Conservation (phyloP, 2,113 vertebrate genomes). For the Numida meleagris region DNA sequence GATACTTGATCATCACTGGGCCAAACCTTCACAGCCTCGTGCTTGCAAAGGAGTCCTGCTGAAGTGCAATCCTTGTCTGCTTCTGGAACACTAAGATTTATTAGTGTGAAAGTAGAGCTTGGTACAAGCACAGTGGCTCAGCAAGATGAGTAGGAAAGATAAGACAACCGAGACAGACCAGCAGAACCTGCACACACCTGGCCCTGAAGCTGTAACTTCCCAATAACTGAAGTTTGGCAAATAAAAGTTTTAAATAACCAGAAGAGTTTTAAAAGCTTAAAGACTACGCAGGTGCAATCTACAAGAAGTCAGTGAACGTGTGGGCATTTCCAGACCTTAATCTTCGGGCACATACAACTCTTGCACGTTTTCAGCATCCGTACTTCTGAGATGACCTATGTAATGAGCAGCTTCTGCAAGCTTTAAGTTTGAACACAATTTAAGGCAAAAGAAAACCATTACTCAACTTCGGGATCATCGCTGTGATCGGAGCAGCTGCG, state of each 20-base stretch:
- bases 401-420: fast-evolving
- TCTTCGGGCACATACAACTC: background rate
- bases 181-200: background rate
- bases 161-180: background rate
- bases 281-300: background rate
- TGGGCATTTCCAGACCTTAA: background rate
- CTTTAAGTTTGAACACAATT: background rate
- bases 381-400: background rate
- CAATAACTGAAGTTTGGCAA: fast-evolving
- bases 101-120: background rate
- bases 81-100: background rate
- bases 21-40: background rate
- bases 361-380: background rate
- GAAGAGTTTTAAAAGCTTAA: background rate
- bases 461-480: background rate
- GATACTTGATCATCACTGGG: constrained; percentile 74
- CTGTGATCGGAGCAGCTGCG: background rate
- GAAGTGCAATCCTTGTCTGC: background rate
- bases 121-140: background rate
- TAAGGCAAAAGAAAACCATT: background rate
- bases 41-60: background rate
- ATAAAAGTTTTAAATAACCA: fast-evolving
- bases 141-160: background rate
- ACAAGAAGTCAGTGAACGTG: fast-evolving
- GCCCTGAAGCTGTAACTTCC: background rate